Evolutionary conservation across 2,797 vertebrate genomes (phyloP).

Genomic region (Trematomus bernacchii): DNA sequence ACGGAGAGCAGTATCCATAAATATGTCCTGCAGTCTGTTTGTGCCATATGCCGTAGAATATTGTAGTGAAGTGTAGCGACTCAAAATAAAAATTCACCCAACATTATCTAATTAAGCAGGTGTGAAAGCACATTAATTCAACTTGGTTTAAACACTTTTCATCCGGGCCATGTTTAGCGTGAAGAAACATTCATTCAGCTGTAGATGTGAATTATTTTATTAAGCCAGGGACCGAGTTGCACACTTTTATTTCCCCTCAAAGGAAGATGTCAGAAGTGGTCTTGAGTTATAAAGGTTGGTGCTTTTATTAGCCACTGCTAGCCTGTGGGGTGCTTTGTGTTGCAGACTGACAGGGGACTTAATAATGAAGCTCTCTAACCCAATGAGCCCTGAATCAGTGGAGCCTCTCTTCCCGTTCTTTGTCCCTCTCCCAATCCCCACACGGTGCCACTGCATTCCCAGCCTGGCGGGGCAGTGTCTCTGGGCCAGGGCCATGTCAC

Average conservation of each 20-base stretch:
- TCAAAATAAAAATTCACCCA: conserved; percentile 72
- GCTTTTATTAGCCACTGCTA: conserved; percentile 74
- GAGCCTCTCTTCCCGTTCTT: conserved; percentile 70
- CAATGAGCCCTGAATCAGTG: conserved; percentile 69
- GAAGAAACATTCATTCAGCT: conserved; percentile 45
- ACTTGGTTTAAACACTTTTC: conserved; percentile 45
- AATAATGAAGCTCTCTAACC: conserved; percentile 77
- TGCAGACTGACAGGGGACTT: conserved; percentile 72
- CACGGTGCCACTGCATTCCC: conserved; percentile 80
- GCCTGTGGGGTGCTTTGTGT: conserved; percentile 74
- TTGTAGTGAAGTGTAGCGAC: conserved; percentile 62
- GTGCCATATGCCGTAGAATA: conserved; percentile 71
- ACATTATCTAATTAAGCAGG: conserved; percentile 76
- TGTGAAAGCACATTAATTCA: conserved; percentile 75
- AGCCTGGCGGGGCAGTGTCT: conserved; percentile 80
- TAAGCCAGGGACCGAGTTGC: conserved; percentile 26
- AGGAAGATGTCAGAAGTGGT: conserved; percentile 65
- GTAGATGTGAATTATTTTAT: conserved; percentile 41
- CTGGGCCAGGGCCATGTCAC: conserved; percentile 74
- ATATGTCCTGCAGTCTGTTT: conserved; percentile 73
- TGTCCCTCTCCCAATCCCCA: conserved; percentile 67
- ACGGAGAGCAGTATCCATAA: conserved; percentile 44
- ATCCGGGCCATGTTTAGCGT: conserved; percentile 16
- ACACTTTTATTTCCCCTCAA: conserved; percentile 54
- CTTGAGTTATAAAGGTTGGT: conserved; percentile 51